phyloP scores from a whole-genome alignment of 2,888 invertebrate species.

The Patella pellucida region DNA sequence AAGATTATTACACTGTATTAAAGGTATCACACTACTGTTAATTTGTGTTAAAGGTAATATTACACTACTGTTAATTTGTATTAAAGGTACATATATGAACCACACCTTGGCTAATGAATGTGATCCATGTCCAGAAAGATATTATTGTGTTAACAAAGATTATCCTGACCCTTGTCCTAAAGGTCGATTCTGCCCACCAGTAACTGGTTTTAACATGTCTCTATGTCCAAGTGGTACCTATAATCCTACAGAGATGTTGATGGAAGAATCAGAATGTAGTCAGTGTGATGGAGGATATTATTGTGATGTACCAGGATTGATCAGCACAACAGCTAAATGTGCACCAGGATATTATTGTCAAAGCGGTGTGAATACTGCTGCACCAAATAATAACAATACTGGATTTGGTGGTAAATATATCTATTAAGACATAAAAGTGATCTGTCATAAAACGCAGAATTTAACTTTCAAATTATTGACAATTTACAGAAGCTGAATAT shows the following conservation, averaged over 20 bases:
- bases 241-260: constrained; percentile 51
- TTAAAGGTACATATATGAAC: constrained; percentile 67
- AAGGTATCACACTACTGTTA: too few relatives aligned
- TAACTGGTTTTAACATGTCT: constrained; percentile 62
- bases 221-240: constrained; percentile 65
- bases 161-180: constrained; percentile 61
- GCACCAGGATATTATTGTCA: constrained; percentile 58
- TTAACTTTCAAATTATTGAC: too few relatives aligned
- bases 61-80: background rate
- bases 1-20: too few relatives aligned
- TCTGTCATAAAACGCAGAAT: too few relatives aligned
- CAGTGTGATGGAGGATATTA: constrained; percentile 59
- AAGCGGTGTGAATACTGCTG: constrained; percentile 56
- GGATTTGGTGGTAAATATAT: constrained; percentile 61
- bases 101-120: constrained; percentile 61
- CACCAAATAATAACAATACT: constrained; percentile 62
- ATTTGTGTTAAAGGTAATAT: too few relatives aligned
- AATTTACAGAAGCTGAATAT: too few relatives aligned
- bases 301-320: constrained; percentile 52
- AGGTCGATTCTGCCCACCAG: constrained; percentile 62
- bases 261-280: constrained; percentile 49
- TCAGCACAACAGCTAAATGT: constrained; percentile 50
- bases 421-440: too few relatives aligned
- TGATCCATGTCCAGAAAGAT: constrained; percentile 62
- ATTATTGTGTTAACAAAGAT: constrained; percentile 65